phyloP scores from a whole-genome alignment of 37 sponge, comb jelly and placozoan species.

The Tethya wilhelma region DNA sequence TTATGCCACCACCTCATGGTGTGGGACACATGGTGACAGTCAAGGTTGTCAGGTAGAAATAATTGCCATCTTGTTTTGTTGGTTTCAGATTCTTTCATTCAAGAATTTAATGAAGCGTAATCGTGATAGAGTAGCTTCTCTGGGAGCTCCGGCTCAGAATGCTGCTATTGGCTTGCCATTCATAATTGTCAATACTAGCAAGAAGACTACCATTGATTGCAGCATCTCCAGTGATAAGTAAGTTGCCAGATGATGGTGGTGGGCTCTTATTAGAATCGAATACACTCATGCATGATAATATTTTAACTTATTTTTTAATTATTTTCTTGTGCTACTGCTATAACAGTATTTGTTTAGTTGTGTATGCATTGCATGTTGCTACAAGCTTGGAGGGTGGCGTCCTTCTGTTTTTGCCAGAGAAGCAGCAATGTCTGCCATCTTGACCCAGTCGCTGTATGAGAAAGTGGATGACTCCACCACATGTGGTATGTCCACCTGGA shows the following conservation, averaged over 20 bases:
- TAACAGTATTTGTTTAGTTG: no score
- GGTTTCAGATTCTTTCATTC: conserved; percentile 83
- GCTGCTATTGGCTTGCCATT: conserved; percentile 89
- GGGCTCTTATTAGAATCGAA: not conserved
- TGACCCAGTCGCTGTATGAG: conserved; percentile 10
- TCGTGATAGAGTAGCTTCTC: conserved; percentile 55
- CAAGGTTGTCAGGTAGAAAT: no score
- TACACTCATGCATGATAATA: not conserved
- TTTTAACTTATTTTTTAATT: not conserved
- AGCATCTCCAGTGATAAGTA: conserved; percentile 96
- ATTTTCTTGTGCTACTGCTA: not conserved
- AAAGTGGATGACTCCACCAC: conserved; percentile 24
- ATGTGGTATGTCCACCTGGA: conserved; percentile 35
- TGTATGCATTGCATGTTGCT: not conserved
- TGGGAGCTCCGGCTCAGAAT: conserved; percentile 77
- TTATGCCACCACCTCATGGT: no score
- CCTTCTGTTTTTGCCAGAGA: conserved; percentile 20
- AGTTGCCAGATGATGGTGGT: conserved; percentile 11
- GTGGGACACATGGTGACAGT: no score
- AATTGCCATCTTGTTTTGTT: not conserved
- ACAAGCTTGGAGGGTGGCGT: not conserved
- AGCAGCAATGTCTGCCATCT: conserved; percentile 20
- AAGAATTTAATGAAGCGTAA: conserved; percentile 91
- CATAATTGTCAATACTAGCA: conserved; percentile 82
- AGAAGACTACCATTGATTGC: conserved; percentile 93